Conservation (phyloP, 2,797 vertebrate genomes). For the Takifugu ocellatus region DNA sequence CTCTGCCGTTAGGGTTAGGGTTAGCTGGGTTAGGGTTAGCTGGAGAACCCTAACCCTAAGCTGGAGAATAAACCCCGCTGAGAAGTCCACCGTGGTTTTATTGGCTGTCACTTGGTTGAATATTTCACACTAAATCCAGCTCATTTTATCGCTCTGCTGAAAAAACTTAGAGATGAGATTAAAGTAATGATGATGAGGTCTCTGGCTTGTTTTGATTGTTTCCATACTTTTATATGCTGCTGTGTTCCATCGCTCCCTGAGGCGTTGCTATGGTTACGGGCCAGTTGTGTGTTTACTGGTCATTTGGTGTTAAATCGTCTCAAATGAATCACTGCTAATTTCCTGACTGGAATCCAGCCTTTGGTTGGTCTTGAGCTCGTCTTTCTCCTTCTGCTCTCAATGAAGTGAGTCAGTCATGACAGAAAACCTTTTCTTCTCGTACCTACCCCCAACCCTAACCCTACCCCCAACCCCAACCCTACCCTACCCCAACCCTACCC, state of each 20-base stretch:
- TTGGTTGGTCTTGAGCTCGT: too few species aligned
- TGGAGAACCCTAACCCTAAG: constrained; percentile 33
- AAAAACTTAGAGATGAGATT: constrained; percentile 2
- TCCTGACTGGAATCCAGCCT: too few species aligned
- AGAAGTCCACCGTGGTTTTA: constrained; percentile 30
- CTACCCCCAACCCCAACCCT: too few species aligned
- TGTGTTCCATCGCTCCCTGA: constrained; percentile 11
- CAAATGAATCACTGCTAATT: background rate
- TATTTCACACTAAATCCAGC: constrained; percentile 30
- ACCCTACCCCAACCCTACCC: too few species aligned
- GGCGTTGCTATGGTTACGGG: constrained; percentile 8
- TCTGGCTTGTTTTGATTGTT: constrained; percentile 32
- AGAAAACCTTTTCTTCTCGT: too few species aligned
- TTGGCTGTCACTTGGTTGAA: constrained; percentile 46
- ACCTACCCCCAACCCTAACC: too few species aligned
- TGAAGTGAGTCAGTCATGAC: too few species aligned
- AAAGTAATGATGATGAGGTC: constrained; percentile 21
- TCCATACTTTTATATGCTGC: constrained; percentile 23
- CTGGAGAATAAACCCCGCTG: constrained; percentile 32
- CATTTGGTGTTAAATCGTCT: constrained; percentile 1
- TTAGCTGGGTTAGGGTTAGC: too few species aligned
- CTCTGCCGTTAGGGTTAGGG: too few species aligned
- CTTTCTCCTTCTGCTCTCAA: too few species aligned
- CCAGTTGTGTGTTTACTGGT: constrained; percentile 2
- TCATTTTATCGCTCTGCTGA: constrained; percentile 14